Base-by-base conservation (phyloP, 2,113 vertebrate genomes). In the Montifringilla adamsi region DNA sequence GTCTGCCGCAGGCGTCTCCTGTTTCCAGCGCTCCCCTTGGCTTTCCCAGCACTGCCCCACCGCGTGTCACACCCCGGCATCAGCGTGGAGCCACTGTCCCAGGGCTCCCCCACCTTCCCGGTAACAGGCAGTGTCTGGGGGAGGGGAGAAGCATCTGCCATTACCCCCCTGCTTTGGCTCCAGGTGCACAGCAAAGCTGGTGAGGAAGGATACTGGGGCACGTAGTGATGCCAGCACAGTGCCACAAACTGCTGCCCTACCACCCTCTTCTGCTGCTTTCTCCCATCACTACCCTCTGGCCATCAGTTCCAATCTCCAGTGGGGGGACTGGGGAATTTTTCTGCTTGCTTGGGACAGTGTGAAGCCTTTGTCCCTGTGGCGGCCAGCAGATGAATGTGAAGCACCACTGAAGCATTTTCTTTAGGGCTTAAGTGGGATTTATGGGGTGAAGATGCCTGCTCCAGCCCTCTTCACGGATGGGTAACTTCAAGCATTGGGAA, bases 41-140 rank as follows among this genome's bases (percentile, higher is more conserved):
- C 79, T 73, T 96, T 87, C 92, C 87, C 91, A 87, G 90, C 82
- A 89, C 68, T 3, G 62, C 75, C 55, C 67, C 8, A 3, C 27
- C 4, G 1, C 3, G 0, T 33, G 30, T 72, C 86, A 83, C 75
- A 49, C 6, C 18, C 50, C 1, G 3, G n/a, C 46, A 90, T 9
- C 8, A 0, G 23, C 21, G 0, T 0, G 0, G 30, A 78, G 63
- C 60, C 2, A 2, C 46, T 24, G 90, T 75, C 68, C 53, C 63
- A 17, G 72, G 87, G 62, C 20, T 88, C 43, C 75, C 23, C 26
- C 74, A 50, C 59, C 67, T 58, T 93, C 50, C 76, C 4, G 5
- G 46, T 37, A 47, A 55, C 87, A 77, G 59, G 8, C 1, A 6
- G 11, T 35, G 22, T 37, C 76, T 23, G 9, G 0, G 44, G 41